These are phyloP conservation scores for Colossoma macropomum DNA, from an alignment of 2,113 vertebrate genomes.

Conservation along the genomic window DNA sequence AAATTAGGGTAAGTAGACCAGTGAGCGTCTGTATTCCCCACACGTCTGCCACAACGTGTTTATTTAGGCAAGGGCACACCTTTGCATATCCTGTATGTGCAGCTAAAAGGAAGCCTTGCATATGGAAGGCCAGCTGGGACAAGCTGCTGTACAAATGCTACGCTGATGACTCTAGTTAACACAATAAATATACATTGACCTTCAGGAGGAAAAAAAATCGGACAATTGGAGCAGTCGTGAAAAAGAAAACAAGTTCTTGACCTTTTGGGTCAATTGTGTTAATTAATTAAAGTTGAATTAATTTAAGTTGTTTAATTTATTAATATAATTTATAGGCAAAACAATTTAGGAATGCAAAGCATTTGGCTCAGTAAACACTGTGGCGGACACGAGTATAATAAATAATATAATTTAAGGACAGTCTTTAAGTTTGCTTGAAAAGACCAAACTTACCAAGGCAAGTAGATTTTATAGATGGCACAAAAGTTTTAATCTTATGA, in stretches of 20 bases:
- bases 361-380: conserved; percentile 58
- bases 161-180: conserved; percentile 50
- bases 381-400: conserved; percentile 38
- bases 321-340: background rate
- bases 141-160: conserved; percentile 49
- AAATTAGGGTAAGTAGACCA: conserved; percentile 70
- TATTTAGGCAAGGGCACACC: conserved; percentile 57
- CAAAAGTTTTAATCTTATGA: background rate
- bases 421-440: conserved; percentile 39
- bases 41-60: conserved; percentile 59
- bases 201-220: conserved; percentile 7
- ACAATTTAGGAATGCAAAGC: conserved; percentile 34
- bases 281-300: background rate
- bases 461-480: background rate
- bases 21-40: conserved; percentile 51
- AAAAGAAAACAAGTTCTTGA: background rate
- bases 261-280: background rate
- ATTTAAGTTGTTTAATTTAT: conserved; percentile 4
- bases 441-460: conserved; percentile 20
- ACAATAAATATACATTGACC: conserved; percentile 47
- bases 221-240: background rate
- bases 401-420: conserved; percentile 22
- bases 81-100: conserved; percentile 47
- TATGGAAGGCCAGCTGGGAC: conserved; percentile 64
- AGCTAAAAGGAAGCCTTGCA: conserved; percentile 48